Percentiles rank a stretch among this genome's conserved stretches.
These are phyloP conservation scores for Bruchidius siliquastri DNA, from an alignment of 2,888 invertebrate genomes.

Conservation along the genomic window DNA sequence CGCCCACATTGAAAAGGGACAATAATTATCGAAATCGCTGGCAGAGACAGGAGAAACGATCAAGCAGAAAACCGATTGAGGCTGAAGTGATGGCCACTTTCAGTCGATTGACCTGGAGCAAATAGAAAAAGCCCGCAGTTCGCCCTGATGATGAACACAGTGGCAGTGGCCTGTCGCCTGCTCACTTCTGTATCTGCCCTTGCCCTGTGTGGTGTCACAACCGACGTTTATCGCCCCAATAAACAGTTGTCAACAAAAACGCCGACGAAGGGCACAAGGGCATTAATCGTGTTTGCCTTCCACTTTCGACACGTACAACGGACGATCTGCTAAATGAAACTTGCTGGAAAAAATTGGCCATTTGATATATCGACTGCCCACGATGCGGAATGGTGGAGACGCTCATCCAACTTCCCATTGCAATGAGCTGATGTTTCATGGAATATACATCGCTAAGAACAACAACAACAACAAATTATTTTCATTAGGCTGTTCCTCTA, in stretches of 20 bases:
- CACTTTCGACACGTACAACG: background rate
- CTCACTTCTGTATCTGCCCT: background rate
- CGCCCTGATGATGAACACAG: background rate
- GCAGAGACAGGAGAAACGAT: background rate
- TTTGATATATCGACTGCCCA: background rate
- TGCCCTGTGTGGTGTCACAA: background rate
- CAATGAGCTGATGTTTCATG: too few relatives aligned
- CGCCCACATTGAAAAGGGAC: background rate
- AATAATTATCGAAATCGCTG: background rate
- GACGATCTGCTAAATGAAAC: background rate
- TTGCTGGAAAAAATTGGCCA: background rate
- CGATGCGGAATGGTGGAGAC: background rate
- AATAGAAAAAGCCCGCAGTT: background rate
- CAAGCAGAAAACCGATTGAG: background rate
- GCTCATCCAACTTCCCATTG: too few relatives aligned
- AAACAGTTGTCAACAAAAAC: constrained; percentile 4
- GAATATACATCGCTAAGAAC: too few relatives aligned
- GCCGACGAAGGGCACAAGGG: background rate
- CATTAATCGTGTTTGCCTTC: constrained; percentile 3
- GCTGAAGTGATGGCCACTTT: background rate
- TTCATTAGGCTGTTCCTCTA: too few relatives aligned
- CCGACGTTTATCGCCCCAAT: constrained; percentile 2
- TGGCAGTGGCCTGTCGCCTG: background rate
- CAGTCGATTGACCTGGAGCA: background rate
- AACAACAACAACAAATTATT: too few relatives aligned